Base-by-base conservation (phyloP, 2,888 invertebrate genomes). In the Cantharis rustica region DNA sequence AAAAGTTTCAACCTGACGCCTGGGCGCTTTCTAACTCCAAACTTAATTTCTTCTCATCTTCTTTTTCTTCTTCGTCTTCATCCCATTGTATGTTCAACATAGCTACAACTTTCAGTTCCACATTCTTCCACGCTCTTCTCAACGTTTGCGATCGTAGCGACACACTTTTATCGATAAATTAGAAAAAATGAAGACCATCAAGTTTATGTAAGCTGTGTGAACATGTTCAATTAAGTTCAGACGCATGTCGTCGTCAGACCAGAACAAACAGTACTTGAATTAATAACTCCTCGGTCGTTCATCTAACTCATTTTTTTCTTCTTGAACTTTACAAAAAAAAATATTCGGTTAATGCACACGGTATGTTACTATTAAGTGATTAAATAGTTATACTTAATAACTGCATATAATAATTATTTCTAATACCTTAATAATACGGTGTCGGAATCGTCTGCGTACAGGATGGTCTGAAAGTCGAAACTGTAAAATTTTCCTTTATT, bases 191-290 rank as follows among this genome's bases (percentile, higher is more conserved):
- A 68, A 72, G 64, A 69, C 75, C 64, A 26, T 62, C 71, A 68
- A 23, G 68, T 71, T 71, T 63, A 68, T 68, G 75, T 71, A 72
- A 66, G 64, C 72, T 81, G 79, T 80, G 80, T 78, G 81, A 79
- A 79, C 79, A 77, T 77, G 79, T 76, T 79, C 79, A 80, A 81
- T 81, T 80, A 81, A 81, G 75, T 70, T 71, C 68, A 72, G 79
- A 79, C 81, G 80, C 80, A 76, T 75, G 79, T 79, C 79, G 72
- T 73, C 78, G 80, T 68, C 81, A 78, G 77, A 81, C 79, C 81
- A 79, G 77, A 81, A 81, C 81, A 78, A 73, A 77, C 80, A 79
- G 69, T 69, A 66, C 69, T 72, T 66, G 64, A 72, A 72, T 72
- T 72, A 72, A 72, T 72, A 72, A 72, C 68, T 73, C 61, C 68